A percentile compares a stretch with the other conserved stretches of the same genome.
These are phyloP conservation scores for Lochmaea crataegi DNA, from an alignment of 2,888 invertebrate species.

Conservation along the genomic window DNA sequence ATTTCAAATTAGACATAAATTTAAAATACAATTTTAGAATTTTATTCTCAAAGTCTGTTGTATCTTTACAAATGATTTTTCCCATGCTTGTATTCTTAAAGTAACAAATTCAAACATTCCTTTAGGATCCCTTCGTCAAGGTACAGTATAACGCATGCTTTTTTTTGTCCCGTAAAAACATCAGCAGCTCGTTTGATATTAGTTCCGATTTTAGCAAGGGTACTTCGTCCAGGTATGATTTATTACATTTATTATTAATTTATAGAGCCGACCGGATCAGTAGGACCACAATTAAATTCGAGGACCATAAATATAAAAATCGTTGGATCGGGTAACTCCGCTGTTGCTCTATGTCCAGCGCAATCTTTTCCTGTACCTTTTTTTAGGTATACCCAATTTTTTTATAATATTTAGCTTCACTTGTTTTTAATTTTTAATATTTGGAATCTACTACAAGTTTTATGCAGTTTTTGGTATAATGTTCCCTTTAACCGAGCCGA, in stretches of 20 bases:
- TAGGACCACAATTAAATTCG: slow-evolving; percentile 73
- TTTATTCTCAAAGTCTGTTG: too few relatives aligned
- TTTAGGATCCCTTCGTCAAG: background rate
- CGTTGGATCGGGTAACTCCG: slow-evolving; percentile 58
- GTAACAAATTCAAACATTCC: too few relatives aligned
- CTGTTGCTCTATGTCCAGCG: slow-evolving; percentile 76
- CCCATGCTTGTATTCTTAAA: too few relatives aligned
- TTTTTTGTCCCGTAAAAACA: background rate
- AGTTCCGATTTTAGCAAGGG: slow-evolving; percentile 40
- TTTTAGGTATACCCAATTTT: slow-evolving; percentile 73
- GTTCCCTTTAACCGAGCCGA: too few relatives aligned
- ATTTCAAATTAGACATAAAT: too few relatives aligned
- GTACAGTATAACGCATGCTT: background rate
- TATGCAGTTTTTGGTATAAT: too few relatives aligned
- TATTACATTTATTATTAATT: slow-evolving; percentile 35
- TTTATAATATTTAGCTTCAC: background rate
- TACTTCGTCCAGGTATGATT: slow-evolving; percentile 37
- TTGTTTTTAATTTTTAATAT: background rate
- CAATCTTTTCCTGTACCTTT: slow-evolving; percentile 80
- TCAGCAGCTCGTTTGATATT: background rate
- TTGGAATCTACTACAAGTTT: too few relatives aligned
- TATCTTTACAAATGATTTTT: too few relatives aligned
- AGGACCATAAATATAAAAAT: slow-evolving; percentile 68
- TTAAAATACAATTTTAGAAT: too few relatives aligned
- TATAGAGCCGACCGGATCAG: slow-evolving; percentile 76